Base-by-base conservation (phyloP, 2,888 invertebrate species). In the Pseudococcus jackbeardsleyi region DNA sequence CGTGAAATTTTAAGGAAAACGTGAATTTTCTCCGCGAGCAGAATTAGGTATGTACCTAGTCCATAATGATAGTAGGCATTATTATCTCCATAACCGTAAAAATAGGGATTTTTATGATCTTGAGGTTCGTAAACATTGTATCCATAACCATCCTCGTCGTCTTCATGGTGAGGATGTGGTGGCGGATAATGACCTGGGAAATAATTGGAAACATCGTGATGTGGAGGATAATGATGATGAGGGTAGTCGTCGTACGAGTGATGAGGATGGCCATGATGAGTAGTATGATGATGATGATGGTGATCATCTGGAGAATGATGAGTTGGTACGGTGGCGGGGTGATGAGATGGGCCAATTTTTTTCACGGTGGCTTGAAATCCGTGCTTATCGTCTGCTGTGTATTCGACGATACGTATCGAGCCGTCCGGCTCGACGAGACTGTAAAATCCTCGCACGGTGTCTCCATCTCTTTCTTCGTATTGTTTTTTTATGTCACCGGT, bases 341-440 rank as follows among this genome's bases (percentile, higher is more conserved):
- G 90, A 33, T 86, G 89, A 39, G 89, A 84, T 8, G 88, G 84
- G 9, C 89, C 89, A 54, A 89, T 89, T 50, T 89, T 89, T 72
- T 89, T 89, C 79, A 95, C 94, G 91, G 94, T 93, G 89, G 95
- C 95, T 91, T 95, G 95, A 92, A 95, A 95, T 90, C 95, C 95
- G 90, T 94, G 95, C 91, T 95, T 94, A 94, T 95, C 95, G 91
- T 95, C 95, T 88, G 95, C 95, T 89, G 94, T 93, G 91, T 95
- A 95, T 91, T 94, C 93, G 89, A 95, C 95, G 3, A 95, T 95
- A 90, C 95, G 93, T 88, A 95, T 94, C 89, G 95, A 95, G 88
- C 95, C 95, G 92, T 95, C 95, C 72, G 95, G 94, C 91, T 95
- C 95, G 89, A 90, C 90, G 50, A 92, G 89, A 12, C 92, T 92